phyloP scores from a whole-genome alignment of 2,113 vertebrate species.

The Leptocoma aspasia region DNA sequence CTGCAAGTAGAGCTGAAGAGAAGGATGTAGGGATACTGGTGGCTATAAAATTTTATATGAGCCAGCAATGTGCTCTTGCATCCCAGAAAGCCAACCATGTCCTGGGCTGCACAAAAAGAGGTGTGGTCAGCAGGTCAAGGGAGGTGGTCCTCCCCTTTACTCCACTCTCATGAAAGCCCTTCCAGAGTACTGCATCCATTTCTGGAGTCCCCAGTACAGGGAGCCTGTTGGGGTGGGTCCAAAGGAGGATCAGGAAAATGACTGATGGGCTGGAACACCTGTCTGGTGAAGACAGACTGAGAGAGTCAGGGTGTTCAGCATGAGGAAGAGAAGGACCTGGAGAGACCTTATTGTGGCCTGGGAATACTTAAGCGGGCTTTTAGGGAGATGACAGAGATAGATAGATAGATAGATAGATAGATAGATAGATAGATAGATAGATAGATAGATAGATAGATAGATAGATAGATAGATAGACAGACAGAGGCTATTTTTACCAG shows the following conservation, averaged over 20 bases:
- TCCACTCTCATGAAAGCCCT: background rate
- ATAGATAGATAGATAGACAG: background rate
- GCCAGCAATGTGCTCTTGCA: background rate
- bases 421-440: background rate
- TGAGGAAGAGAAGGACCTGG: background rate
- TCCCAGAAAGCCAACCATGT: rapidly evolving
- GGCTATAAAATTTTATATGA: background rate
- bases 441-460: background rate
- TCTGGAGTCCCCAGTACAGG: background rate
- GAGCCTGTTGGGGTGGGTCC: background rate
- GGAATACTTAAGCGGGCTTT: background rate
- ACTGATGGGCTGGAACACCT: background rate
- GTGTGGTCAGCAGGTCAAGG: background rate
- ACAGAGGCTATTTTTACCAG: background rate
- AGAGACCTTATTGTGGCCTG: background rate
- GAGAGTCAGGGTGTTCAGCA: background rate
- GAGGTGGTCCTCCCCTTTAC: background rate
- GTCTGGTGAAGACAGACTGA: background rate
- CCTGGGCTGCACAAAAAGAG: background rate
- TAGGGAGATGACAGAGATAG: background rate
- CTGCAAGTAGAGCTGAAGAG: background rate
- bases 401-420: background rate
- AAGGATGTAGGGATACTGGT: background rate
- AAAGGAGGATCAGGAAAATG: background rate
- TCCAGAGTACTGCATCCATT: too few relatives aligned